phyloP scores from a whole-genome alignment of 2,888 invertebrate species.

The Euplagia quadripunctaria region DNA sequence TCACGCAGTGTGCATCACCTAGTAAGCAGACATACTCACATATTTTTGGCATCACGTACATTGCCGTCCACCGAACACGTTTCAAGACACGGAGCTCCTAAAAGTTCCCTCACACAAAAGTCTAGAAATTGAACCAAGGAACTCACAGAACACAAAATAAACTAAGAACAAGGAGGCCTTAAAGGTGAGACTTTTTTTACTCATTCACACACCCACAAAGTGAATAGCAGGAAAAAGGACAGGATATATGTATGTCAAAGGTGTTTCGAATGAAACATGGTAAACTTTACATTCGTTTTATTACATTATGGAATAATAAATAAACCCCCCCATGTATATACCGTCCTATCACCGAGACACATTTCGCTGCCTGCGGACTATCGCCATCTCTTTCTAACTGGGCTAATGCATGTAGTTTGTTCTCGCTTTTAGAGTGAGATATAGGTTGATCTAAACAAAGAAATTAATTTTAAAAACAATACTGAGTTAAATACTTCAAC shows the following conservation, averaged over 20 bases:
- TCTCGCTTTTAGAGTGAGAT: slow-evolving; percentile 33
- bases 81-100: no score
- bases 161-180: no score
- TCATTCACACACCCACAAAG: background rate
- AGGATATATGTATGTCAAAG: background rate
- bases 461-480: background rate
- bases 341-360: slow-evolving; percentile 81
- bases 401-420: slow-evolving; percentile 44
- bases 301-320: slow-evolving; percentile 86
- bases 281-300: slow-evolving; percentile 83
- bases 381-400: slow-evolving; percentile 69
- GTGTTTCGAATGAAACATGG: slow-evolving; percentile 69
- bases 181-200: no score
- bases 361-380: slow-evolving; percentile 70
- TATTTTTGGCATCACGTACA: no score
- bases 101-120: no score
- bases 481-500: no score
- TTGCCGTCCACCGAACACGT: no score
- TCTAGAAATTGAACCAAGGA: no score
- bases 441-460: background rate
- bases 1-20: no score
- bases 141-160: no score
- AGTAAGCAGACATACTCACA: no score
- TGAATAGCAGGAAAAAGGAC: slow-evolving; percentile 1
- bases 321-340: slow-evolving; percentile 76